Percentiles rank a stretch among this genome's conserved stretches.
Evolutionary conservation across 2,113 vertebrate species (phyloP).

Genomic region (Paraplagusia blochii): DNA sequence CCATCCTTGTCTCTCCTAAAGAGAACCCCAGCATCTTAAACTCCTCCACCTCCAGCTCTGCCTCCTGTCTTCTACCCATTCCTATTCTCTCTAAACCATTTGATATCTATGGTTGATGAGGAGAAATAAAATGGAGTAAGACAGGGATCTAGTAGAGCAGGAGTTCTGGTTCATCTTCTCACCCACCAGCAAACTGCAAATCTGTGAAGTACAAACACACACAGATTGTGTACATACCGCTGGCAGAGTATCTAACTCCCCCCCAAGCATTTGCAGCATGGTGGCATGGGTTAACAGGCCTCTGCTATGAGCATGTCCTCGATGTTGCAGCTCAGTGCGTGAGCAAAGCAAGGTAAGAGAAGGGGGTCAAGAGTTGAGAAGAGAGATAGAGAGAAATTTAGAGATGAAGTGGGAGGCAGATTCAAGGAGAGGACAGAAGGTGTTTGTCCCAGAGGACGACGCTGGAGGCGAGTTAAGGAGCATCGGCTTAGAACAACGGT

Average conservation of each 20-base stretch:
- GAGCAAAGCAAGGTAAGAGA: conserved; percentile 46
- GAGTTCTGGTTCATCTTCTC: conserved; percentile 40
- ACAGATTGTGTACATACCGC: conserved; percentile 23
- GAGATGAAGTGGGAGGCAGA: conserved; percentile 47
- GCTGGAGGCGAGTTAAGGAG: conserved; percentile 43
- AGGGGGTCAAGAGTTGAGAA: conserved; percentile 49
- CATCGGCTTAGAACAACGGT: conserved; percentile 33
- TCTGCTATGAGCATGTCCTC: conserved; percentile 68
- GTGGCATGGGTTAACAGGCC: conserved; percentile 68
- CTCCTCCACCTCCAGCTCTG: too few relatives aligned
- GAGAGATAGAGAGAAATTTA: conserved; percentile 45
- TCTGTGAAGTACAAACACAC: conserved; percentile 20
- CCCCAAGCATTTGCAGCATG: conserved; percentile 58
- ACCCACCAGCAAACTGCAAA: conserved; percentile 39
- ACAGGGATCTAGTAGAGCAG: conserved; percentile 24
- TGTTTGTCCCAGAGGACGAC: conserved; percentile 49
- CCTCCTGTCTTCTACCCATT: too few relatives aligned
- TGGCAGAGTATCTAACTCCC: conserved; percentile 48
- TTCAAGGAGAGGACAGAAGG: conserved; percentile 22
- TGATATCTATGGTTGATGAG: conserved; percentile 34
- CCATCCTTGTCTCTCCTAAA: too few relatives aligned
- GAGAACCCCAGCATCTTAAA: too few relatives aligned
- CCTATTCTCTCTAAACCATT: too few relatives aligned
- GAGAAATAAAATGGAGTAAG: background rate
- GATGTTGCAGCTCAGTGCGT: conserved; percentile 51